phyloP scores from a whole-genome alignment of 2,113 vertebrate species.

The Tricholaema leucomelas region DNA sequence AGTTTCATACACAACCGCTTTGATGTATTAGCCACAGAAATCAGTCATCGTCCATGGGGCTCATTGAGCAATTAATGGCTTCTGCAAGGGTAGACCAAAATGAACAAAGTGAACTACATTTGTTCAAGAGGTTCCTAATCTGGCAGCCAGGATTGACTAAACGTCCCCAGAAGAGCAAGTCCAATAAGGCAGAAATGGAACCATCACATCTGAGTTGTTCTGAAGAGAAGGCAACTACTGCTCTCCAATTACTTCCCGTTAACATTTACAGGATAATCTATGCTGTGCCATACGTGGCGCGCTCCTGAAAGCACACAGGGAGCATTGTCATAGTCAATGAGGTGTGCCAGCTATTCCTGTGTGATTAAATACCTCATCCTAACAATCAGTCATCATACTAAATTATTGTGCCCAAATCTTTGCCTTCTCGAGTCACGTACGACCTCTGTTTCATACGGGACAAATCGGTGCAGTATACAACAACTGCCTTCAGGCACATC shows the following conservation, averaged over 20 bases:
- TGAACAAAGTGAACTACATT: background rate
- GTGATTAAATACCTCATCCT: conserved; percentile 32
- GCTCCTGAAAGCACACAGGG: background rate
- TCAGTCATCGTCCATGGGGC: background rate
- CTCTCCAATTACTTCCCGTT: background rate
- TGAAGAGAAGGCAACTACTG: background rate
- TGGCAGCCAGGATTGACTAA: background rate
- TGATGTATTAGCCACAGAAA: conserved; percentile 14
- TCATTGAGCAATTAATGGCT: conserved; percentile 21
- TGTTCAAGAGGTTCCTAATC: background rate
- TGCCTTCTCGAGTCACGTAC: background rate
- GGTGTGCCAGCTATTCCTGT: background rate
- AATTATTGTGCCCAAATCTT: conserved; percentile 10
- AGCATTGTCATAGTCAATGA: conserved; percentile 11
- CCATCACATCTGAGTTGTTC: background rate
- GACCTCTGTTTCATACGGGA: background rate
- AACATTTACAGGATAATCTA: conserved; percentile 13
- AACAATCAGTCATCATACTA: background rate
- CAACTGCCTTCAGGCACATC: background rate
- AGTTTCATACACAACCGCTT: background rate
- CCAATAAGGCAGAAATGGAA: background rate
- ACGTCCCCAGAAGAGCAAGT: background rate
- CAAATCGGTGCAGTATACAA: background rate
- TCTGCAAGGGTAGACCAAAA: background rate
- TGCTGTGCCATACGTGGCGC: background rate